These are phyloP conservation scores for Pterois miles DNA, from an alignment of 2,797 vertebrate genomes.

Conservation along the genomic window DNA sequence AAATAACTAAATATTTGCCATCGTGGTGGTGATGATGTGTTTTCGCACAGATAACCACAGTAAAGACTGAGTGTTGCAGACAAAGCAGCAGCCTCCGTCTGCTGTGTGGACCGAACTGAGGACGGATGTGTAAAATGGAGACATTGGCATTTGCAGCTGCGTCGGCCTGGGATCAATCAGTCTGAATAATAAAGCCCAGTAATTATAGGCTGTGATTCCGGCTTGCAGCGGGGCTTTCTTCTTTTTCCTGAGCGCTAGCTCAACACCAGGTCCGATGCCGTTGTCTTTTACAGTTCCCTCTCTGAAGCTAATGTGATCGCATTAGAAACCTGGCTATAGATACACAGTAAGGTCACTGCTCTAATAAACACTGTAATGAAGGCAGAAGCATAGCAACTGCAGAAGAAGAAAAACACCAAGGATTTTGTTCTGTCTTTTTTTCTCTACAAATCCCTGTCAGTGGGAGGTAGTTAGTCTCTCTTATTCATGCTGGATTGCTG, in stretches of 20 bases:
- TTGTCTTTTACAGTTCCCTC: slow-evolving; percentile 22
- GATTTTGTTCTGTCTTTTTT: slow-evolving; percentile 5
- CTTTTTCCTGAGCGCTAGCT: slow-evolving; percentile 18
- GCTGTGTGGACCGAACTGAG: slow-evolving; percentile 30
- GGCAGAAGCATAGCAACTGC: too few species aligned
- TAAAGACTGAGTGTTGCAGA: slow-evolving; percentile 23
- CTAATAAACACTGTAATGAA: slow-evolving; percentile 3
- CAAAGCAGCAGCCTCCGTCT: slow-evolving; percentile 37
- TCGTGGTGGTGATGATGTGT: background rate
- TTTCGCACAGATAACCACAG: slow-evolving; percentile 39
- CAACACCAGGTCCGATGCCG: slow-evolving; percentile 10
- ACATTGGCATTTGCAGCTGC: slow-evolving; percentile 73
- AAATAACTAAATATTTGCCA: background rate
- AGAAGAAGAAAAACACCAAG: slow-evolving; percentile 13
- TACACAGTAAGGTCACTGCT: slow-evolving; percentile 9
- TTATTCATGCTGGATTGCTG: slow-evolving; percentile 68
- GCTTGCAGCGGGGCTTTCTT: slow-evolving; percentile 28
- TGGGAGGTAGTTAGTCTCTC: slow-evolving; percentile 67
- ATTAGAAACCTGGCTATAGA: slow-evolving; percentile 47
- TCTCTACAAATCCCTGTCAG: slow-evolving; percentile 39
- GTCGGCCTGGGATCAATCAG: slow-evolving; percentile 74
- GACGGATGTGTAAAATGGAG: slow-evolving; percentile 55
- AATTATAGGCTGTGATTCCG: slow-evolving; percentile 73
- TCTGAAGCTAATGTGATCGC: slow-evolving; percentile 22
- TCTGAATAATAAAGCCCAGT: slow-evolving; percentile 74